These are phyloP conservation scores for Macrobrachium nipponense DNA, from an alignment of 1,140 invertebrate species.

Conservation along the genomic window DNA sequence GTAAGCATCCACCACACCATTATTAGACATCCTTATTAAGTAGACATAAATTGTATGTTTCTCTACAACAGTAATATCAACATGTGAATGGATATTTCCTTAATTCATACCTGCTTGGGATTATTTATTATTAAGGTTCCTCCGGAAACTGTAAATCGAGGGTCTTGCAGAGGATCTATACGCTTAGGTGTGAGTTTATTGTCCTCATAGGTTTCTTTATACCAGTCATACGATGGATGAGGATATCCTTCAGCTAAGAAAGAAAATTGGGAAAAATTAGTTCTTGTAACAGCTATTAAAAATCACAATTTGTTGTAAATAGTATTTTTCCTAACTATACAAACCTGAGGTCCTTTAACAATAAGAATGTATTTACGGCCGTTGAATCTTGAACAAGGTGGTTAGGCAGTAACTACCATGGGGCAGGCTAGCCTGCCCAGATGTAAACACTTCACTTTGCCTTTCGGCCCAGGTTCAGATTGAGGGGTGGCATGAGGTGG, in stretches of 20 bases:
- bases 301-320: no score
- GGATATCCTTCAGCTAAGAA: conserved; percentile 90
- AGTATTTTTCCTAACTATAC: no score
- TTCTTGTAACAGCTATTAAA: background rate
- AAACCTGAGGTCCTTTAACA: no score
- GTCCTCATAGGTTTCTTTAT: conserved; percentile 86
- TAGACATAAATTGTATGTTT: no score
- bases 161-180: conserved; percentile 83
- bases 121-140: conserved; percentile 89
- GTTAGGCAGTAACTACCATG: no score
- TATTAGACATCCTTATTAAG: no score
- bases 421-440: no score
- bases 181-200: conserved; percentile 77
- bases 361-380: no score
- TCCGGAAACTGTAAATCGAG: conserved; percentile 87
- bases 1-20: background rate
- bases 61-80: conserved; percentile 10
- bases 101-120: conserved; percentile 77
- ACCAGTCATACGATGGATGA: conserved; percentile 92
- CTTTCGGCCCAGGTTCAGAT: no score
- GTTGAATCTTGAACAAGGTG: no score
- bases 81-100: background rate
- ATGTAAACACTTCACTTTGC: no score
- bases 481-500: no score
- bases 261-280: background rate